Evolutionary conservation across 1,140 invertebrate species (phyloP).

Genomic region (Bradynema listronoti): DNA sequence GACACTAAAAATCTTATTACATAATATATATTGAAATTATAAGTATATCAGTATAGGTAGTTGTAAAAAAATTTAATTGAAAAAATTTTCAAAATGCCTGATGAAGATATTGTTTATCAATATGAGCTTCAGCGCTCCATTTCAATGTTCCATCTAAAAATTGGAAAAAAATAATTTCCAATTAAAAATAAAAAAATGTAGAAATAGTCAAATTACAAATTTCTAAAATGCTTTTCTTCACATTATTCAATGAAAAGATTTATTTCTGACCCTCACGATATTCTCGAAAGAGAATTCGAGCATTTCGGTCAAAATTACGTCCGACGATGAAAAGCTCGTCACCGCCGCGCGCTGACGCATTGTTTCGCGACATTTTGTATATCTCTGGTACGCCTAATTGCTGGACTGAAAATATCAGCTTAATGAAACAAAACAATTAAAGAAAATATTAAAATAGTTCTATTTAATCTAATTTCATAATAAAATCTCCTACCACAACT

Average conservation of each 20-base stretch:
- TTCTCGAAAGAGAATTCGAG: slow-evolving; percentile 75
- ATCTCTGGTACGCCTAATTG: slow-evolving; percentile 90
- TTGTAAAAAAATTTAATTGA: slow-evolving; percentile 7
- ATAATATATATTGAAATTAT: slow-evolving; percentile 1
- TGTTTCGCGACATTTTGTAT: slow-evolving; percentile 78
- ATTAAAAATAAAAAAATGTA: too few relatives aligned
- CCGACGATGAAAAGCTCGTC: slow-evolving; percentile 82
- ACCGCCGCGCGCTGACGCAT: slow-evolving; percentile 72
- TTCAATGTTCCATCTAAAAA: slow-evolving; percentile 40
- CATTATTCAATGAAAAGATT: too few relatives aligned
- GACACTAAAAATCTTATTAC: slow-evolving; percentile 68
- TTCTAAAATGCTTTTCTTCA: too few relatives aligned
- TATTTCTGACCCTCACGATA: slow-evolving; percentile 36
- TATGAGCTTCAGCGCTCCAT: slow-evolving; percentile 60
- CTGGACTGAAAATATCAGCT: slow-evolving; percentile 62
- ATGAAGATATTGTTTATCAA: slow-evolving; percentile 61
- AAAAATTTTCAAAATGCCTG: slow-evolving; percentile 52
- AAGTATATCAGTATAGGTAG: slow-evolving; percentile 1
- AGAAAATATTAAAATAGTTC: too few relatives aligned
- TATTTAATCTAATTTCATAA: too few relatives aligned
- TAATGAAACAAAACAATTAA: background rate
- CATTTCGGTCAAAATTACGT: slow-evolving; percentile 92
- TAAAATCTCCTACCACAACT: slow-evolving; percentile 82
- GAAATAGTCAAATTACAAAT: too few relatives aligned
- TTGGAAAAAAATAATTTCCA: background rate